Evolutionary conservation across 37 sponge, comb jelly and placozoan species (phyloP), one percentile per base, ranked within the genome.

Genomic region (Tethya wilhelma): DNA sequence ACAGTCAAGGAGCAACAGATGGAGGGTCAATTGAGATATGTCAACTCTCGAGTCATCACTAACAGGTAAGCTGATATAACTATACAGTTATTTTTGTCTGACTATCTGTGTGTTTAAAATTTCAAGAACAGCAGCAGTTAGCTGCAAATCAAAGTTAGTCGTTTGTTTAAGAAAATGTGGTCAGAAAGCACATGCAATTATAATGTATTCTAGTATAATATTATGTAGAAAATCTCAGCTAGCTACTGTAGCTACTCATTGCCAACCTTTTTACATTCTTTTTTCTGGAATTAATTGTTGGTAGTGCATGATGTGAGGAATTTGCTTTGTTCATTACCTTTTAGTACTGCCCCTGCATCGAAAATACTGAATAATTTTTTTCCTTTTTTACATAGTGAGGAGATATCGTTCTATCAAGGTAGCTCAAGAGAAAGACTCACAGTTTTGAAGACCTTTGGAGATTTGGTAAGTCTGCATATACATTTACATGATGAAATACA

Each of bases 331-430:
- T n/a, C n/a, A n/a, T n/a, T n/a, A n/a, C n/a, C n/a, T n/a, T n/a
- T n/a, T n/a, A n/a, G n/a, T n/a, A n/a, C n/a, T n/a, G n/a, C n/a
- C n/a, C n/a, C n/a, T n/a, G n/a, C n/a, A n/a, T n/a, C n/a, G n/a
- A n/a, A n/a, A n/a, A n/a, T n/a, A n/a, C n/a, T n/a, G n/a, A n/a
- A n/a, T n/a, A n/a, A n/a, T 28, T 7, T 0, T 76, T 28, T 76
- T 20, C 41, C 32, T 33, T 31, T 31, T 17, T 53, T 41, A 9
- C 64, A 0, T 60, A 94, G 96, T 73, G 97, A 96, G 56, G 97
- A 96, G 90, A 93, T 96, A 32, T 93, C 97, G 3, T 96, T 96
- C 82, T 96, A 96, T 76, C 89, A 90, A 56, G 97, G 97, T n/a
- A 88, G 78, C 55, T 26, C 74, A 9, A 68, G 93, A 30, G 97